phyloP scores from a whole-genome alignment of 2,888 invertebrate genomes.

The Eueremaeus valkanovi region DNA sequence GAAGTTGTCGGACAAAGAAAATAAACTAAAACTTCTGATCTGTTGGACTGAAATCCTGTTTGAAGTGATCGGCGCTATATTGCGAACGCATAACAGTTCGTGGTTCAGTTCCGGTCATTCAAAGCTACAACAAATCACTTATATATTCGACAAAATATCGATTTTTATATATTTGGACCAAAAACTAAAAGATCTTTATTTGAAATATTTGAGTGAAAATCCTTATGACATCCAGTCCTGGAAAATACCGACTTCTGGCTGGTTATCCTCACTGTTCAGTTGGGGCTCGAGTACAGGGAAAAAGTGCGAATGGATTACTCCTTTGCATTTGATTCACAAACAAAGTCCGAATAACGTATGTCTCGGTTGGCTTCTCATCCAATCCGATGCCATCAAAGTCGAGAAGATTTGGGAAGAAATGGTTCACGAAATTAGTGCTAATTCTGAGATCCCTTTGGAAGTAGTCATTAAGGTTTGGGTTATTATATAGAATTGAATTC shows the following conservation, averaged over 20 bases:
- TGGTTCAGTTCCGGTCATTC: conserved; percentile 35
- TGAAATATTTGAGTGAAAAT: conserved; percentile 23
- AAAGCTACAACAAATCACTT: conserved; percentile 37
- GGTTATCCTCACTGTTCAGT: conserved; percentile 26
- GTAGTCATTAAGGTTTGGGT: conserved; percentile 21
- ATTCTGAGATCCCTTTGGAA: conserved; percentile 33
- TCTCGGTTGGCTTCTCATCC: conserved; percentile 34
- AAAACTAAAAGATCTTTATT: neutral
- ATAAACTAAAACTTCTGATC: conserved; percentile 16
- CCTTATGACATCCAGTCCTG: conserved; percentile 28
- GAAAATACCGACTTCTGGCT: conserved; percentile 25
- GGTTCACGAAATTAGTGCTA: conserved; percentile 34
- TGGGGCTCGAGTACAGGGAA: neutral
- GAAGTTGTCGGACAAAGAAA: conserved; percentile 3
- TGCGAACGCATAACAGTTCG: conserved; percentile 23
- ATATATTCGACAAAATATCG: conserved; percentile 36
- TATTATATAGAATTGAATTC: neutral
- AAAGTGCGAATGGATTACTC: conserved; percentile 40
- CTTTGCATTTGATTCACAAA: conserved; percentile 38
- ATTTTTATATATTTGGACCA: conserved; percentile 33
- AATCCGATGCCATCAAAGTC: conserved; percentile 37
- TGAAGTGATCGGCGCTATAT: conserved; percentile 33
- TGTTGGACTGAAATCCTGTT: conserved; percentile 37
- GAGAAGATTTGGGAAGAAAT: conserved; percentile 43
- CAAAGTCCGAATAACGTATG: conserved; percentile 36